These are phyloP conservation scores for Tipula helvola DNA, from an alignment of 2,888 invertebrate species.

Conservation along the genomic window DNA sequence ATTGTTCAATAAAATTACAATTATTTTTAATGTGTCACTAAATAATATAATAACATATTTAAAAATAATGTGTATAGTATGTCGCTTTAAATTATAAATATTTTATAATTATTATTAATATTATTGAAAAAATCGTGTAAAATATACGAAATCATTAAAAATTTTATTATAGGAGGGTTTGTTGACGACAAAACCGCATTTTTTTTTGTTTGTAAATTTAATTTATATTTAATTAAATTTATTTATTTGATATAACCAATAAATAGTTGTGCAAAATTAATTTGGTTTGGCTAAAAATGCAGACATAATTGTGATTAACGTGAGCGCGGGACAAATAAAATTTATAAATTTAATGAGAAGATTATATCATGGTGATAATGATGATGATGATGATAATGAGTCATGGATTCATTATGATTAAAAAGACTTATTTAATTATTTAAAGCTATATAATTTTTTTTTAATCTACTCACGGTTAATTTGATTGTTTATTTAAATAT, in stretches of 20 bases:
- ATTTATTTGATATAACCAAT: neutral
- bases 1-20: neutral
- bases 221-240: neutral
- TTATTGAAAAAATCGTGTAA: neutral
- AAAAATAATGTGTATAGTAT: neutral
- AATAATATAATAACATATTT: neutral
- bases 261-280: neutral
- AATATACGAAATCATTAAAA: neutral
- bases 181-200: neutral
- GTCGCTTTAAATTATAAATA: neutral
- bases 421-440: neutral
- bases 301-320: neutral
- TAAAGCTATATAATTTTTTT: neutral
- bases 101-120: neutral
- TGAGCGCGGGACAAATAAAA: neutral
- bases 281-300: neutral
- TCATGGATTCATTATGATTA: neutral
- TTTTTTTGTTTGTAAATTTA: neutral
- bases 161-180: neutral
- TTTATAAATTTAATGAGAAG: neutral
- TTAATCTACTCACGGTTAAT: neutral
- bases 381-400: neutral
- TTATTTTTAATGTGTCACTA: neutral
- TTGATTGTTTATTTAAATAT: neutral
- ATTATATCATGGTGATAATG: neutral